phyloP scores from a whole-genome alignment of 2,888 invertebrate genomes.

The Rhagonycha fulva region DNA sequence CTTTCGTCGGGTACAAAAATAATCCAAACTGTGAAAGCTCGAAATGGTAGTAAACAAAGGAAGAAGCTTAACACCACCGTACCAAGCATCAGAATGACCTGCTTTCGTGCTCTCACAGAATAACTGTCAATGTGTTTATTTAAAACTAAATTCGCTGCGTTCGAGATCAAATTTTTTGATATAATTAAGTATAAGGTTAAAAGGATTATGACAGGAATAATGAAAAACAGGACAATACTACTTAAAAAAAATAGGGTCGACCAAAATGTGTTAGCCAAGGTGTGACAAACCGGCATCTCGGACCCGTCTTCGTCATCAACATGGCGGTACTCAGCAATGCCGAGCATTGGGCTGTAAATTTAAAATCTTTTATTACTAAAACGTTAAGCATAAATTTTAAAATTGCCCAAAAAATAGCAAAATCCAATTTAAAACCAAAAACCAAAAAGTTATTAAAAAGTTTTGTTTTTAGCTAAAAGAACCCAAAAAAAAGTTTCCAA shows the following conservation, averaged over 20 bases:
- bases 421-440: slow-evolving; percentile 41
- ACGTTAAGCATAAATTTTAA: neutral
- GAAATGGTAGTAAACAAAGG: slow-evolving; percentile 84
- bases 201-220: slow-evolving; percentile 78
- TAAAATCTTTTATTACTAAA: slow-evolving; percentile 41
- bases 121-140: slow-evolving; percentile 75
- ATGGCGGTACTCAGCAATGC: slow-evolving; percentile 73
- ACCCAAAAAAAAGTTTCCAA: neutral
- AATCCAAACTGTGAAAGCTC: slow-evolving; percentile 81
- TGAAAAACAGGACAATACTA: slow-evolving; percentile 79
- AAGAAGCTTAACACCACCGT: slow-evolving; percentile 89
- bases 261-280: slow-evolving; percentile 76
- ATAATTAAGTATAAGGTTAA: slow-evolving; percentile 82
- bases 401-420: slow-evolving; percentile 5
- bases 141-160: slow-evolving; percentile 67
- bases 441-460: slow-evolving; percentile 25
- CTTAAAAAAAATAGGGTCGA: slow-evolving; percentile 79
- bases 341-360: slow-evolving; percentile 77
- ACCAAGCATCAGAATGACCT: slow-evolving; percentile 85
- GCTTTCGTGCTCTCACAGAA: slow-evolving; percentile 73
- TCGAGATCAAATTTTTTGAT: slow-evolving; percentile 78
- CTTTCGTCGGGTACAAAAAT: slow-evolving; percentile 75
- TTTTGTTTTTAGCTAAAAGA: slow-evolving; percentile 1
- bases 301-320: slow-evolving; percentile 72
- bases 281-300: slow-evolving; percentile 75